Percentiles rank a stretch among this genome's conserved stretches.
Conservation (phyloP, 2,888 invertebrate species). For the Sinodicranocentrus sp. region DNA sequence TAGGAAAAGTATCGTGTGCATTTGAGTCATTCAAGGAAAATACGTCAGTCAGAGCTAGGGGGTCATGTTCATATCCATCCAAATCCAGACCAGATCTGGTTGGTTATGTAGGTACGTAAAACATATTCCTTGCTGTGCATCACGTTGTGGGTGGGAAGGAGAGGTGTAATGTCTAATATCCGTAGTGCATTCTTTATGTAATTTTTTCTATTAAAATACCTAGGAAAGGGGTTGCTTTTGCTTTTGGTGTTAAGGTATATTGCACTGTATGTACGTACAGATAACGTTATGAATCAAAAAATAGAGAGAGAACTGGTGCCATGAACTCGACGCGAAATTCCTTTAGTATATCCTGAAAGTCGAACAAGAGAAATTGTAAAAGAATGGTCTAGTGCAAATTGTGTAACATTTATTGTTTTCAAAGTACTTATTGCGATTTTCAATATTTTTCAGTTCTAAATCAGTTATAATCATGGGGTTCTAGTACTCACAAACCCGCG, state of each 20-base stretch:
- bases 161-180: no score
- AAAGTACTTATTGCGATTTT: constrained; percentile 16
- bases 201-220: no score
- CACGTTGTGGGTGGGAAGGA: no score
- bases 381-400: constrained; percentile 44
- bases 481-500: constrained; percentile 84
- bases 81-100: no score
- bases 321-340: constrained; percentile 34
- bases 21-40: constrained; percentile 13
- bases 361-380: constrained; percentile 42
- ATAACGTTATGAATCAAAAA: constrained; percentile 19
- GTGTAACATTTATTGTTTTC: not conserved
- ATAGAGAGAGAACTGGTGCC: constrained; percentile 32
- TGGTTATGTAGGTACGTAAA: not conserved
- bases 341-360: constrained; percentile 58
- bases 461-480: constrained; percentile 82
- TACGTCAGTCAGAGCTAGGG: no score
- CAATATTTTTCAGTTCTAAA: constrained; percentile 32
- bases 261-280: not conserved
- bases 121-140: not conserved
- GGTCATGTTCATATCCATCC: no score
- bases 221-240: constrained; percentile 1
- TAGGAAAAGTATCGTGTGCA: no score
- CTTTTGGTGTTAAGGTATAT: not conserved
- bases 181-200: no score